Evolutionary conservation across 1,140 invertebrate species (phyloP).

Genomic region (Trichonephila clavipes): DNA sequence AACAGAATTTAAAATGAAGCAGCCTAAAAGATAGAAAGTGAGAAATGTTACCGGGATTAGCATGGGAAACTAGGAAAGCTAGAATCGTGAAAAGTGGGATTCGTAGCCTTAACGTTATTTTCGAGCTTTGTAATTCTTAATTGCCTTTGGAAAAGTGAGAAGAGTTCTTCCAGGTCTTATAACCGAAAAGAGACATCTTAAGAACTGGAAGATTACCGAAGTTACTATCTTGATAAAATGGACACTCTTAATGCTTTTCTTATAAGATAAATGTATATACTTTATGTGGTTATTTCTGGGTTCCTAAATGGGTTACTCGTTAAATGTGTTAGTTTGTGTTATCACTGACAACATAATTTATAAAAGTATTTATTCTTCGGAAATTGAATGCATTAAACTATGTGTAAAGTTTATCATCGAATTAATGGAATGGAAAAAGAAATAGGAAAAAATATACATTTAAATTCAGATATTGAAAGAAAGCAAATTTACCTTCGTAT

Average conservation of each 20-base stretch:
- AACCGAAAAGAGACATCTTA: neutral
- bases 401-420: no score
- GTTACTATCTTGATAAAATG: neutral
- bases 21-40: neutral
- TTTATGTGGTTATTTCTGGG: conserved; percentile 5
- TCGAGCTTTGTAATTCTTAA: conserved; percentile 17
- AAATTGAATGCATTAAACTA: neutral
- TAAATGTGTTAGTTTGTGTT: neutral
- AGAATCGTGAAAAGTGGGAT: neutral
- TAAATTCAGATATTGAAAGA: no score
- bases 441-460: no score
- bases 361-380: neutral
- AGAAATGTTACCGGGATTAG: neutral
- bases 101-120: neutral
- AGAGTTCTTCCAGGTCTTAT: neutral
- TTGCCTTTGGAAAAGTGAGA: conserved; percentile 28
- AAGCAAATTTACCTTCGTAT: no score
- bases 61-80: neutral
- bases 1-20: conserved; percentile 31
- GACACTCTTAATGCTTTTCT: neutral
- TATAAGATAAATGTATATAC: neutral
- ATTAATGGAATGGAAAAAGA: no score
- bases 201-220: neutral
- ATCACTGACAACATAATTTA: neutral
- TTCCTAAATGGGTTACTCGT: neutral